Base-by-base conservation (phyloP, 2,113 vertebrate genomes). In the Passer domesticus region DNA sequence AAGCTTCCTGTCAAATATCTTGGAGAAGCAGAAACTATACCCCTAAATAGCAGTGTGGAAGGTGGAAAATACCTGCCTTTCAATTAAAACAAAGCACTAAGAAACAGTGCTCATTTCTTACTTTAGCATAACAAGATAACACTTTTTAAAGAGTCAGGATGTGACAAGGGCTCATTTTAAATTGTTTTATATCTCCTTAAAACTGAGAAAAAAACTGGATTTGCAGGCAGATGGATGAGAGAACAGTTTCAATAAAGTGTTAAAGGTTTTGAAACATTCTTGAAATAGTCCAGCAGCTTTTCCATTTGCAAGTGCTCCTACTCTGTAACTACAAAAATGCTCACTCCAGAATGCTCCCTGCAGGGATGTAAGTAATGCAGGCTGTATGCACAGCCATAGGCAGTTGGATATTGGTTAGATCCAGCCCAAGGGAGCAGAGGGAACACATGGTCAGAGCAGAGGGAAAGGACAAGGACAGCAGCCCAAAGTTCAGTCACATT, bases 241-340 rank as follows among this genome's bases (percentile, higher is more conserved):
- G n/a, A 89, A 70, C 47, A 83, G 11, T 79, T 85, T 83, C 67
- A 83, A 46, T 43, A 59, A 74, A 89, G 17, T 56, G 62, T 83
- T 73, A 83, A 83, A 92, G 27, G 79, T 75, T 75, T 58, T 92
- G 37, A 93, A 92, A 23, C 37, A 25, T 78, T 67, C 75, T 90
- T 78, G 66, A 85, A 90, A 66, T 63, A 91, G 53, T 73, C 53
- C 78, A 82, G 35, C 49, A 88, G 30, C 47, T 86, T 92, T 68
- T 44, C 53, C 3, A 4, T 30, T 85, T 87, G 37, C 69, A 74
- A 37, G 15, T 56, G 62, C 23, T 72, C 58, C 58, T 75, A 28
- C 67, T 83, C 17, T 25, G 27, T 55, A 59, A 53, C 11, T 41
- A 24, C 23, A 30, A 12, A 78, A 84, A 27, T 39, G 24, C 24